Percentiles rank a stretch among this genome's conserved stretches.
Evolutionary conservation across 23 tunicate species (phyloP).

Genomic region (Aplidium turbinatum): DNA sequence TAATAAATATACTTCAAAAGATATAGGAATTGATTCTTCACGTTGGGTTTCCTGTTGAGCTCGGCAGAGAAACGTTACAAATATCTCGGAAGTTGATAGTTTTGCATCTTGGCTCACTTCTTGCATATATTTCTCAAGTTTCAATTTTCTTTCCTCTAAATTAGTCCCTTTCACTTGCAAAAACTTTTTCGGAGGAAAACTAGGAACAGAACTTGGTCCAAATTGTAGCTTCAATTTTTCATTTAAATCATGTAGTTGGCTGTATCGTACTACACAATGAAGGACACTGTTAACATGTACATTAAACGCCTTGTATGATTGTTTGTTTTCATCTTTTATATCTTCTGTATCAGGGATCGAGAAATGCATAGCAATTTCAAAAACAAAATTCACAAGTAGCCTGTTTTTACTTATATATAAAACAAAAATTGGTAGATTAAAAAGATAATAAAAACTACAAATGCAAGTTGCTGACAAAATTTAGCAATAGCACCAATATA

Average conservation of each 20-base stretch:
- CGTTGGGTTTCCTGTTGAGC: conserved; percentile 92
- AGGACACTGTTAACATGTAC: conserved; percentile 77
- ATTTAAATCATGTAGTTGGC: conserved; percentile 83
- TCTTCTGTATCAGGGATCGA: conserved; percentile 82
- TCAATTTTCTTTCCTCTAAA: conserved; percentile 55
- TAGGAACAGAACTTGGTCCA: conserved; percentile 30
- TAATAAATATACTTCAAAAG: conserved; percentile 57
- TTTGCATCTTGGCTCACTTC: conserved; percentile 67
- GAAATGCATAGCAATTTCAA: too few relatives aligned
- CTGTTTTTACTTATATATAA: too few relatives aligned
- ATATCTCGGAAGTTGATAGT: conserved; percentile 47
- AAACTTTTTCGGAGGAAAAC: conserved; percentile 75
- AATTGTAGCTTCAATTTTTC: conserved; percentile 67
- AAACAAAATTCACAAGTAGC: too few relatives aligned
- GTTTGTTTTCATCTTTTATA: conserved; percentile 41
- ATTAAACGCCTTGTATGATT: conserved; percentile 48
- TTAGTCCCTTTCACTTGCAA: conserved; percentile 54
- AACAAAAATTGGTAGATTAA: too few relatives aligned
- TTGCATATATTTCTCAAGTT: conserved; percentile 81
- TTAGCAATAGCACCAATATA: too few relatives aligned
- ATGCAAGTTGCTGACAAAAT: too few relatives aligned
- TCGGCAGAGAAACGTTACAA: conserved; percentile 65
- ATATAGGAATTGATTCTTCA: conserved; percentile 59
- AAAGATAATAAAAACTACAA: too few relatives aligned
- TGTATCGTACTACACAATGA: conserved; percentile 84